Percentiles rank a stretch among this genome's conserved stretches.
Evolutionary conservation across 2,113 vertebrate genomes (phyloP).

Genomic region (Neotoma lepida): DNA sequence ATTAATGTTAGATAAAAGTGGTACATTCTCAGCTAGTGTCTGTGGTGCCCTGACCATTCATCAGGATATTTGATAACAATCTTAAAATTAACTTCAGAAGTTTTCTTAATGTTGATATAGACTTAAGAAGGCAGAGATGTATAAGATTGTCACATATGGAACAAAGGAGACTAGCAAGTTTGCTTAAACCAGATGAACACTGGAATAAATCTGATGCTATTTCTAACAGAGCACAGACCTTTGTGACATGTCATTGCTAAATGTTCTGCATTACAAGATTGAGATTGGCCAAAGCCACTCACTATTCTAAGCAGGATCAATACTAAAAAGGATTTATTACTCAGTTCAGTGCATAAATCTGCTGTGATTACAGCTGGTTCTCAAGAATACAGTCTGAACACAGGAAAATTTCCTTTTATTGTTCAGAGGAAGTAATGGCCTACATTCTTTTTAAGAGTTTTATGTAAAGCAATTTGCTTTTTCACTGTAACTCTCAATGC

Average conservation of each 20-base stretch:
- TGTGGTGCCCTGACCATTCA: background rate
- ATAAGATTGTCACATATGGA: background rate
- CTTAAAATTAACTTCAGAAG: slow-evolving; percentile 54
- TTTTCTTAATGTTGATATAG: slow-evolving; percentile 44
- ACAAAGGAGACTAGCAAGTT: slow-evolving; percentile 28
- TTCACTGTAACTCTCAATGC: slow-evolving; percentile 15
- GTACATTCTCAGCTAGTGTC: background rate
- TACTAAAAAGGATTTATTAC: slow-evolving; percentile 79
- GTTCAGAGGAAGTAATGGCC: slow-evolving; percentile 68
- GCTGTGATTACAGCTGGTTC: slow-evolving; percentile 66
- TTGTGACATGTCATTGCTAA: slow-evolving; percentile 65
- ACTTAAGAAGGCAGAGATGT: background rate
- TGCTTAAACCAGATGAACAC: background rate
- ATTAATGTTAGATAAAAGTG: background rate
- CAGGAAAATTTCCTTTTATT: slow-evolving; percentile 58
- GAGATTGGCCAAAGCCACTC: slow-evolving; percentile 67
- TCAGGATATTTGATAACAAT: slow-evolving; percentile 32
- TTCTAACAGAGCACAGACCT: slow-evolving; percentile 37
- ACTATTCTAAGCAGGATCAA: slow-evolving; percentile 71
- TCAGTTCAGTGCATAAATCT: slow-evolving; percentile 70
- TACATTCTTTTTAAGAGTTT: slow-evolving; percentile 49
- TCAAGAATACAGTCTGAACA: slow-evolving; percentile 56
- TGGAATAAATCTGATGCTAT: slow-evolving; percentile 70
- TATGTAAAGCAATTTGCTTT: slow-evolving; percentile 27
- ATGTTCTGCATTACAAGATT: slow-evolving; percentile 68